Evolutionary conservation across 2,888 invertebrate species (phyloP).

Genomic region (Cordilura impudica): DNA sequence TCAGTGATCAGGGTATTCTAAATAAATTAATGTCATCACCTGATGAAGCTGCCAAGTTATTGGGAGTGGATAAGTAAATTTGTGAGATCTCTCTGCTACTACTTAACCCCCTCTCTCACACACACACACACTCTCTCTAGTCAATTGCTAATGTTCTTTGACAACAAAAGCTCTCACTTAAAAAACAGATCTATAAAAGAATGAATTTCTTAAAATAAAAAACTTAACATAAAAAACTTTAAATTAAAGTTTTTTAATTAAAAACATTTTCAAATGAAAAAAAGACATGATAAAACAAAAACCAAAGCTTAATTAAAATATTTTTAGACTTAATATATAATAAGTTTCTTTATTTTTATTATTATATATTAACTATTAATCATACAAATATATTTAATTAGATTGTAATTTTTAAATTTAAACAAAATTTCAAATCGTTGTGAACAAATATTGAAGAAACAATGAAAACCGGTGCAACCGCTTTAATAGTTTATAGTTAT

Average conservation of each 20-base stretch:
- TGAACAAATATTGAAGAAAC: slow-evolving; percentile 47
- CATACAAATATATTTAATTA: not conserved
- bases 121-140: slow-evolving; percentile 56
- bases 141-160: slow-evolving; percentile 55
- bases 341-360: slow-evolving; percentile 21
- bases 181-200: slow-evolving; percentile 11
- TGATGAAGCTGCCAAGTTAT: slow-evolving; percentile 90
- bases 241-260: slow-evolving; percentile 25
- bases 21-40: slow-evolving; percentile 90
- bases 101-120: not conserved
- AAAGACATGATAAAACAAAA: slow-evolving; percentile 59
- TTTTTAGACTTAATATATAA: slow-evolving; percentile 42
- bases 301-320: slow-evolving; percentile 54
- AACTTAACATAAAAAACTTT: no score
- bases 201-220: slow-evolving; percentile 20
- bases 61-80: slow-evolving; percentile 86
- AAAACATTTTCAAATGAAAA: slow-evolving; percentile 17
- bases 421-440: slow-evolving; percentile 40
- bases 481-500: slow-evolving; percentile 47
- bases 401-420: slow-evolving; percentile 25
- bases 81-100: not conserved
- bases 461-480: slow-evolving; percentile 59
- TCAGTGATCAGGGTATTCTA: slow-evolving; percentile 90
- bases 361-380: not conserved
- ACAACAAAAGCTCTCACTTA: not conserved